Base-by-base conservation (phyloP, 1,140 invertebrate genomes). In the Polypedilum vanderplanki region DNA sequence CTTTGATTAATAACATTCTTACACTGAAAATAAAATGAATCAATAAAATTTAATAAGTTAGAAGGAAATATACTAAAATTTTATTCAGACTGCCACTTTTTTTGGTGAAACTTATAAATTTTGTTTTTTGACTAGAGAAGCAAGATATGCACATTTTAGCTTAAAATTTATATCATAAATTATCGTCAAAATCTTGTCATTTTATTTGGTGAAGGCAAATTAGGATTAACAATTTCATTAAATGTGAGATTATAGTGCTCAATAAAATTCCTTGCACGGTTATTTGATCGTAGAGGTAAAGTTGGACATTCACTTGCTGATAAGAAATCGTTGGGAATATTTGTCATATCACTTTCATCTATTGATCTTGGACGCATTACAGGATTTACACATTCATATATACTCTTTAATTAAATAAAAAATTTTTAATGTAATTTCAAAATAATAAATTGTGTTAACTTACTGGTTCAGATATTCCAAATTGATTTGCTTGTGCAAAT, bases 341-440 rank as follows among this genome's bases (percentile, higher is more conserved):
- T 74, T 18, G 41, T 12, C 46, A 22, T 41, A 17, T 73, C 75
- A 76, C 74, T 81, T 81, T 80, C 74, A 80, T 78, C 8, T 79
- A 79, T 33, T 7, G 9, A 40, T 79, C 79, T 74, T 82, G 79
- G 9, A 0, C 81, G 80, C 80, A 82, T 81, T 67, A 80, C 80
- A 18, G 81, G 81, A 79, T 83, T 83, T 3, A 83, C 81, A 41
- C 81, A 83, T 77, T 82, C 81, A 20, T 83, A 83, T 41, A 82
- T 80, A 57, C 81, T 82, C 81, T 82, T 57, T 10, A 65, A 74
- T n/a, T 57, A 18, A 15, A 75, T 40, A 74, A 67, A 46, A 67
- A 40, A 75, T 22, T 67, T 75, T 18, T 75, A 7, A 65, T 75
- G 75, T n/a, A n/a, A n/a, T n/a, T n/a, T n/a, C n/a, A n/a, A n/a